Base-by-base conservation (phyloP, 1,140 invertebrate species). In the Bombus vancouverensis region DNA sequence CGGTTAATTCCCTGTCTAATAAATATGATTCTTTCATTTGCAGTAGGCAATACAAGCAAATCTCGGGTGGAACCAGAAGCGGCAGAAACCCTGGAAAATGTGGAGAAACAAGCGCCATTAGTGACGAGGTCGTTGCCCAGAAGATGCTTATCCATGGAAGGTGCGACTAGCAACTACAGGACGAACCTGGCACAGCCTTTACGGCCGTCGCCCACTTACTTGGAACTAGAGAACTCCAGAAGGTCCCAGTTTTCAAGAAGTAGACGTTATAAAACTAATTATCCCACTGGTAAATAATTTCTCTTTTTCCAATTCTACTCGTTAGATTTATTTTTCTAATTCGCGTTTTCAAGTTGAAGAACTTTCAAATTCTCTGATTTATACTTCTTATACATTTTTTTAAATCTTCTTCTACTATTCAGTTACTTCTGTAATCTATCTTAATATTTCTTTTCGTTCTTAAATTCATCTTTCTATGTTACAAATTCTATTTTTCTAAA, bases 131-230 rank as follows among this genome's bases (percentile, higher is more conserved):
- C 91, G 34, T 87, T 92, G 68, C 92, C 92, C 57, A 88, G 92
- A 81, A 91, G 93, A 90, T 93, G 92, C 77, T 89, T 91, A 53
- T 94, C 93, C 1, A 90, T 93, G 13, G 93, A 94, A 71, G 89
- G 78, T 39, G 68, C 87, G 15, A 88, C 88, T n/a, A 90, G 87
- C 42, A 91, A 86, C 77, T 90, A 86, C 32, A 92, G 81, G 87
- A 81, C 66, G 53, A 92, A 70, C 81, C 82, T 82, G 34, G n/a
- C 62, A 3, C 13, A 87, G 1, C 73, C 89, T 3, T 75, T 79
- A 0, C 88, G 91, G 77, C 77, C 90, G 4, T 74, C 92, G 74
- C 87, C 92, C 8, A 85, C 91, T 32, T 92, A 92, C 39, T 77
- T 92, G n/a, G 93, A 93, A 78, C 91, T 92, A 77, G 92, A 93